Conservation (phyloP, 2,888 invertebrate species). For the Tanaodytes sp. region DNA sequence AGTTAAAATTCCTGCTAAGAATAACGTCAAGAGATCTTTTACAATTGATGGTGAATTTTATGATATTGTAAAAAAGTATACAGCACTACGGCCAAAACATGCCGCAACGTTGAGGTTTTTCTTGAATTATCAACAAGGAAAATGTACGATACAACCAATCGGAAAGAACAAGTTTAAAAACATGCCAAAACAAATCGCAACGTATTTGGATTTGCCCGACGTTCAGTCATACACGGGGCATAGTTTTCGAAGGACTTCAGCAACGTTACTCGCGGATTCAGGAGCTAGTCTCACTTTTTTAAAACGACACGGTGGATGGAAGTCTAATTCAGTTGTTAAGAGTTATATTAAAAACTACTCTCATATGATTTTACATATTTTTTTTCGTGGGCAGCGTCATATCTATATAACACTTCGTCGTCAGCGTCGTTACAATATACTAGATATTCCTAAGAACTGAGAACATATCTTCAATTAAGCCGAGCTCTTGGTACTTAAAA, state of each 20-base stretch:
- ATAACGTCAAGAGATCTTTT: constrained; percentile 35
- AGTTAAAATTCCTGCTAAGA: constrained; percentile 36
- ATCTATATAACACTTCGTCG: too few species aligned
- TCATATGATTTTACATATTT: too few species aligned
- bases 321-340: constrained; percentile 52
- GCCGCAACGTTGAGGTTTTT: constrained; percentile 41
- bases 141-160: constrained; percentile 44
- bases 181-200: constrained; percentile 53
- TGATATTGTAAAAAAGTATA: constrained; percentile 42
- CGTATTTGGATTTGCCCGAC: constrained; percentile 42
- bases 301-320: constrained; percentile 55
- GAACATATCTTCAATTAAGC: too few species aligned
- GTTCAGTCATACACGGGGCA: constrained; percentile 66
- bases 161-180: constrained; percentile 48
- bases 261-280: constrained; percentile 50
- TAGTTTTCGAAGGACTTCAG: constrained; percentile 52
- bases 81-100: constrained; percentile 30
- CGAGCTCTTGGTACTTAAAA: too few species aligned
- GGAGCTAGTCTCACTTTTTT: constrained; percentile 30
- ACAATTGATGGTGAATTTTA: constrained; percentile 38
- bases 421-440: too few species aligned
- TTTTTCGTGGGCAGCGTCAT: too few species aligned
- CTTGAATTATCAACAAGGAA: constrained; percentile 45
- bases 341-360: constrained; percentile 52
- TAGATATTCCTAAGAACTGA: too few species aligned